Evolutionary conservation across 2,888 invertebrate genomes (phyloP).

Genomic region (Baronia brevicornis): DNA sequence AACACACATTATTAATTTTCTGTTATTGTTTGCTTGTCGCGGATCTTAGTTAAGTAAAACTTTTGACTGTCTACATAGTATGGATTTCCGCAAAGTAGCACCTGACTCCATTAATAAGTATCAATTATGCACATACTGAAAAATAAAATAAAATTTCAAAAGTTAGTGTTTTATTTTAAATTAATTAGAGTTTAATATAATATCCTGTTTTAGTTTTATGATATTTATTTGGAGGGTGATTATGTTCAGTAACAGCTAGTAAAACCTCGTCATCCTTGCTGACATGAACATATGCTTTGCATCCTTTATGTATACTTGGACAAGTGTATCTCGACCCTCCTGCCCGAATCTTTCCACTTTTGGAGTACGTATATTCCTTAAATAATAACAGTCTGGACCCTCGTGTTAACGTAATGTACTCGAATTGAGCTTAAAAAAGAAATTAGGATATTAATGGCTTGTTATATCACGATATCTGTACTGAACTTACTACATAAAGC

Average conservation of each 20-base stretch:
- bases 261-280: conserved; percentile 21
- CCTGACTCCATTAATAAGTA: too few species aligned
- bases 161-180: too few species aligned
- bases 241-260: conserved; percentile 18
- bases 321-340: conserved; percentile 28
- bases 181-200: conserved; percentile 3
- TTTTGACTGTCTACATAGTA: too few species aligned
- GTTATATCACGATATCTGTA: too few species aligned
- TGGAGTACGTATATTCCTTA: conserved; percentile 26
- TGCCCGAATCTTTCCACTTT: conserved; percentile 13
- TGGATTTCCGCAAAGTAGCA: too few species aligned
- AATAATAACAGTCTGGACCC: conserved; percentile 25
- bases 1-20: too few species aligned
- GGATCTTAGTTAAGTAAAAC: too few species aligned
- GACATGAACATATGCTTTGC: conserved; percentile 27
- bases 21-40: too few species aligned
- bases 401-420: conserved; percentile 19
- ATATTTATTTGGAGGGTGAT: conserved; percentile 23
- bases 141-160: too few species aligned
- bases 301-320: conserved; percentile 24
- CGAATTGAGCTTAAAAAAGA: conserved; percentile 9
- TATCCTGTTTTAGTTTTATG: neutral
- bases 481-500: too few species aligned
- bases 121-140: too few species aligned
- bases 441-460: too few species aligned